These are phyloP conservation scores for Drosophila kohkoa DNA, from an alignment of 1,140 invertebrate species.

Conservation along the genomic window DNA sequence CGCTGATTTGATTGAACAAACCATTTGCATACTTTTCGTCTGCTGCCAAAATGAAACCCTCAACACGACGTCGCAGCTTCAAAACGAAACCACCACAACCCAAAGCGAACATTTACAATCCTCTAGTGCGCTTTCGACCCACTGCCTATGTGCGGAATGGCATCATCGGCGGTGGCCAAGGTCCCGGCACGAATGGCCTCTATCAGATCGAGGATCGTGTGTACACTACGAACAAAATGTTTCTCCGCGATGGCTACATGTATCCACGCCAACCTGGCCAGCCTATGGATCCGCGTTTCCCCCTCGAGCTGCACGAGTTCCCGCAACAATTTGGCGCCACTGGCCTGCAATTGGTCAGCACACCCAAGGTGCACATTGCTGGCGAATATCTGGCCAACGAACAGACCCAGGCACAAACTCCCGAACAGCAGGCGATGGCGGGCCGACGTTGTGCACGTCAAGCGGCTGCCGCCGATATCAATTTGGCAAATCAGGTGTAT, in stretches of 20 bases:
- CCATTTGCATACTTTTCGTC: constrained; percentile 17
- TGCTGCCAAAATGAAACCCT: constrained; percentile 59
- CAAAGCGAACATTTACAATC: constrained; percentile 71
- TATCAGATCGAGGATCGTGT: constrained; percentile 81
- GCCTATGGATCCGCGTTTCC: constrained; percentile 79
- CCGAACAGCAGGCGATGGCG: constrained; percentile 44
- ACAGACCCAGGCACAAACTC: constrained; percentile 25
- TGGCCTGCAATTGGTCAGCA: constrained; percentile 73
- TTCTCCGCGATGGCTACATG: constrained; percentile 80
- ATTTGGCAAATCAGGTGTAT: constrained; percentile 79
- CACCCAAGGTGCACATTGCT: constrained; percentile 79
- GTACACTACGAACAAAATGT: constrained; percentile 82
- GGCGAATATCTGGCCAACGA: constrained; percentile 72
- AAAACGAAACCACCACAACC: constrained; percentile 67
- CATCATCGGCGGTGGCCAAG: constrained; percentile 74
- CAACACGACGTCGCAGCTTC: constrained; percentile 78
- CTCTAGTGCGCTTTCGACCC: constrained; percentile 73
- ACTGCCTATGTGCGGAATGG: constrained; percentile 78
- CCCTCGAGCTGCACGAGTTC: constrained; percentile 79
- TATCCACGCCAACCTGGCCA: constrained; percentile 81
- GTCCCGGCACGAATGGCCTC: constrained; percentile 73
- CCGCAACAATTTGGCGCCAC: constrained; percentile 76
- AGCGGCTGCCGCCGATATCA: constrained; percentile 75
- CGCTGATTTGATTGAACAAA: constrained; percentile 10
- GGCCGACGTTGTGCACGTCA: constrained; percentile 58